A percentile compares a stretch with the other conserved stretches of the same genome.
phyloP scores from a whole-genome alignment of 2,888 invertebrate species.

The Drosophila buzzatii region DNA sequence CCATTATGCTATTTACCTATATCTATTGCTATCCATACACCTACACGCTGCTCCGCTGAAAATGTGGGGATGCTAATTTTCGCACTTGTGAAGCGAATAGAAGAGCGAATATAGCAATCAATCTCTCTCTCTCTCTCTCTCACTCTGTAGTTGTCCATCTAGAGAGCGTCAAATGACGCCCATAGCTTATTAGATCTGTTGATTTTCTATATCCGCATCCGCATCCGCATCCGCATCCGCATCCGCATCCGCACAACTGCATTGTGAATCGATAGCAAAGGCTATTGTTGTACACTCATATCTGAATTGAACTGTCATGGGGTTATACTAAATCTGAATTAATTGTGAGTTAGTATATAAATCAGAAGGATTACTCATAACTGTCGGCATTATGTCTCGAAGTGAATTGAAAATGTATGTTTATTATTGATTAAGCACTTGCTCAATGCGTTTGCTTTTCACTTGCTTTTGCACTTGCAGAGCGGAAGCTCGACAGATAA shows the following conservation, averaged over 20 bases:
- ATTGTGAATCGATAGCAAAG: background rate
- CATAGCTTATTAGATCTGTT: background rate
- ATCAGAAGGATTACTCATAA: constrained; percentile 1
- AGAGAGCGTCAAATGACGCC: background rate
- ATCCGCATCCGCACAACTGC: background rate
- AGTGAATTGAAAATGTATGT: background rate
- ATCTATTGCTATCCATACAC: background rate
- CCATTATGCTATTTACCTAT: background rate
- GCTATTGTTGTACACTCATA: background rate
- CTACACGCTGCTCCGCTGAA: constrained; percentile 12
- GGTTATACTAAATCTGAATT: background rate
- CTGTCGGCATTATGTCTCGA: background rate
- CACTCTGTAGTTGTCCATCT: background rate
- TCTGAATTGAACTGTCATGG: background rate
- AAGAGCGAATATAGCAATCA: too few relatives aligned
- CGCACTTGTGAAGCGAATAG: constrained; percentile 58
- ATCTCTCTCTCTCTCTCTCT: background rate
- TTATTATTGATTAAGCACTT: background rate
- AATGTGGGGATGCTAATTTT: constrained; percentile 54
- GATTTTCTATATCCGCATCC: background rate
- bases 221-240: background rate
- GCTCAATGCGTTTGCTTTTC: too few relatives aligned
- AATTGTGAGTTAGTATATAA: background rate
- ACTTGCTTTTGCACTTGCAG: background rate
- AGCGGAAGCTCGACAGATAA: background rate